Evolutionary conservation across 2,113 vertebrate species (phyloP).

Genomic region (Xenopus borealis): DNA sequence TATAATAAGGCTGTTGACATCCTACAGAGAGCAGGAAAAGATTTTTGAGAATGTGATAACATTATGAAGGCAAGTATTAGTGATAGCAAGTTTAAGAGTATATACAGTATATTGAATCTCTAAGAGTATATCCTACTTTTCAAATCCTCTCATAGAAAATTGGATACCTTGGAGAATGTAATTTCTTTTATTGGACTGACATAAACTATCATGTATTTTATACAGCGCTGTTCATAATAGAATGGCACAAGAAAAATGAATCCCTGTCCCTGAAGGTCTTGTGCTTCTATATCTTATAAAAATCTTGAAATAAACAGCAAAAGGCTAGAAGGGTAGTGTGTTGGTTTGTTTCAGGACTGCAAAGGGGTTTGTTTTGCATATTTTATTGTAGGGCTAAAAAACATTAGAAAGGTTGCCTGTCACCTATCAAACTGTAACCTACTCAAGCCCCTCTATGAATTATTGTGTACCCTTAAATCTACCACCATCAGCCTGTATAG

Average conservation of each 20-base stretch:
- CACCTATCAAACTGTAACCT: too few relatives aligned
- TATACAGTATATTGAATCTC: constrained; percentile 37
- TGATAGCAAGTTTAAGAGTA: constrained; percentile 21
- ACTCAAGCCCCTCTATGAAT: too few relatives aligned
- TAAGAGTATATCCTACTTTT: constrained; percentile 16
- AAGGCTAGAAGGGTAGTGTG: not conserved
- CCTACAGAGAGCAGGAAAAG: constrained; percentile 18
- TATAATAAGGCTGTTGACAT: constrained; percentile 12
- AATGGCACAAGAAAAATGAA: constrained; percentile 31
- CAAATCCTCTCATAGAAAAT: constrained; percentile 26
- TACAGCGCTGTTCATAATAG: constrained; percentile 34
- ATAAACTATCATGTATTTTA: constrained; percentile 41
- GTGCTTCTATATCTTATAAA: constrained; percentile 31
- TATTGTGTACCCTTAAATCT: too few relatives aligned
- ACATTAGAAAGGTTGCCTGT: too few relatives aligned
- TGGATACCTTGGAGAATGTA: constrained; percentile 41
- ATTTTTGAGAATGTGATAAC: constrained; percentile 17
- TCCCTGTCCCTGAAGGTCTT: constrained; percentile 22
- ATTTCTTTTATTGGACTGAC: constrained; percentile 40
- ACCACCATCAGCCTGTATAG: too few relatives aligned
- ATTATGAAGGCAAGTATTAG: constrained; percentile 27
- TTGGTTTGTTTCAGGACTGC: too few relatives aligned
- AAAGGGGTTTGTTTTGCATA: too few relatives aligned
- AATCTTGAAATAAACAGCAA: constrained; percentile 14
- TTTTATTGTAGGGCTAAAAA: too few relatives aligned